phyloP scores from a whole-genome alignment of 2,888 invertebrate species.

The Calliphora vomitoria region DNA sequence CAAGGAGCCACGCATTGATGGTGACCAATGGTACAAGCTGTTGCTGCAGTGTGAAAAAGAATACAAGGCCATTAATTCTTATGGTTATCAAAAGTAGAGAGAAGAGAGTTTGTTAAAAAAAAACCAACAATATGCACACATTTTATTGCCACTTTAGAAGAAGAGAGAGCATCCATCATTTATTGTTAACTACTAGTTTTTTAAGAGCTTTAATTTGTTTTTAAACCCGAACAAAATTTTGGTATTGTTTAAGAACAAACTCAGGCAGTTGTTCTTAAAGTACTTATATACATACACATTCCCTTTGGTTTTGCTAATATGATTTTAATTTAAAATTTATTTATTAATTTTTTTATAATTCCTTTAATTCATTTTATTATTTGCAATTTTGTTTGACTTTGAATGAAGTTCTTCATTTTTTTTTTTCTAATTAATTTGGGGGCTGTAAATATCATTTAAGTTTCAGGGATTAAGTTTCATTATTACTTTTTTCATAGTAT shows the following conservation, averaged over 20 bases:
- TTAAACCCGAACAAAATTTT: not conserved
- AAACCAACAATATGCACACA: conserved; percentile 31
- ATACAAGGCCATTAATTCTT: conserved; percentile 90
- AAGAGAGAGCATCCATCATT: conserved; percentile 1
- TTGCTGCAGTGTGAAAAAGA: conserved; percentile 90
- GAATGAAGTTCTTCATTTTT: conserved; percentile 15
- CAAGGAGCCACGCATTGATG: conserved; percentile 88
- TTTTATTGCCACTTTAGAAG: conserved; percentile 56
- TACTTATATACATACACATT: not conserved
- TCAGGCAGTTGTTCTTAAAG: not conserved
- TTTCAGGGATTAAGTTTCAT: conserved; percentile 56
- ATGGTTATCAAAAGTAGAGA: conserved; percentile 88
- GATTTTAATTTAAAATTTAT: conserved; percentile 1
- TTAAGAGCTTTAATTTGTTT: conserved; percentile 16
- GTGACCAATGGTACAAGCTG: conserved; percentile 90
- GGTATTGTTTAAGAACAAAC: not conserved
- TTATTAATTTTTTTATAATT: conserved; percentile 14
- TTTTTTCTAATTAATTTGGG: conserved; percentile 41
- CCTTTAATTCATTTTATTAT: conserved; percentile 26
- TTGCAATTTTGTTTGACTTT: conserved; percentile 8
- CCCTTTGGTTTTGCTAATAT: not conserved
- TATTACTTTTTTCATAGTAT: not conserved
- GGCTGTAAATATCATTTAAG: conserved; percentile 64
- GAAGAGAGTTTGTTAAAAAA: conserved; percentile 3
- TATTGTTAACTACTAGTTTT: conserved; percentile 49